Evolutionary conservation across 2,113 vertebrate genomes (phyloP).

Genomic region (Saguinus imperator): DNA sequence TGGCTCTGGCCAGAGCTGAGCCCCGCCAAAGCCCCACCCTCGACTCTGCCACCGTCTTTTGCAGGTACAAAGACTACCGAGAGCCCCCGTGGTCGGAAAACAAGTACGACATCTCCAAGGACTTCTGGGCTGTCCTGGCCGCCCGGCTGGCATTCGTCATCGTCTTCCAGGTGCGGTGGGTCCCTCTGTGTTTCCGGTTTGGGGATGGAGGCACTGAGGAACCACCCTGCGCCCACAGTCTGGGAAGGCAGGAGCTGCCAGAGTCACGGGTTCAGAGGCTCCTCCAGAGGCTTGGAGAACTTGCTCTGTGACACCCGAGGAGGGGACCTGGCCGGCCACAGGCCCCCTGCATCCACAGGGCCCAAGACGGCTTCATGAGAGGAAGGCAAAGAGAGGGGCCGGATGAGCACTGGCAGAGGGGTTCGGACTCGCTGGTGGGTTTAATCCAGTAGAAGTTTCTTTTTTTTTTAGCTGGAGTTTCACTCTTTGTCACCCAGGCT

Average conservation of each 20-base stretch:
- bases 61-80: conserved; percentile 97
- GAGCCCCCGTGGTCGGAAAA: conserved; percentile 93
- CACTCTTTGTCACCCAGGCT: too few species aligned
- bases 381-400: background rate
- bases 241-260: too few species aligned
- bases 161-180: conserved; percentile 92
- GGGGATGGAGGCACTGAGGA: accelerated
- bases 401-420: accelerated
- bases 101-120: conserved; percentile 95
- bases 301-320: accelerated
- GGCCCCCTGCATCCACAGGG: background rate
- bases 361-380: background rate
- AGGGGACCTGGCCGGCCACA: accelerated
- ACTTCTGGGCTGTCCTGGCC: conserved; percentile 97
- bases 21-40: background rate
- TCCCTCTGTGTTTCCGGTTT: background rate
- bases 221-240: accelerated
- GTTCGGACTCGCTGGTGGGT: accelerated
- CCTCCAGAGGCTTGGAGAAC: background rate
- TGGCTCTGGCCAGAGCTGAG: accelerated
- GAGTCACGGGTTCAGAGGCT: background rate
- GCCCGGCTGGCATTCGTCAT: conserved; percentile 95
- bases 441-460: too few species aligned
- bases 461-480: too few species aligned
- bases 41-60: background rate